Base-by-base conservation (phyloP, 2,797 vertebrate genomes). In the Falco naumanni region DNA sequence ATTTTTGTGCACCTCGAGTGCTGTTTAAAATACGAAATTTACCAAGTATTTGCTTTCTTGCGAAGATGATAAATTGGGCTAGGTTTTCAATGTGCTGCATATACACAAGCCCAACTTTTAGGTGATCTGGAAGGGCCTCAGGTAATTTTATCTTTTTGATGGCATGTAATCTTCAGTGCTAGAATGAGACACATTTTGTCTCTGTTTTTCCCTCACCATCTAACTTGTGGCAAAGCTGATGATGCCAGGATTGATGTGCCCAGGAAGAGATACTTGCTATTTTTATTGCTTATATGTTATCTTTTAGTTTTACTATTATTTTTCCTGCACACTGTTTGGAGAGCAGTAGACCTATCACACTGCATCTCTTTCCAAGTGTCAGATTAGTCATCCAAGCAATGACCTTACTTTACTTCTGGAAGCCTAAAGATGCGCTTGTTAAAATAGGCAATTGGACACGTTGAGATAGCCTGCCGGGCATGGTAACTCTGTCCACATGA, bases 281-380 rank as follows among this genome's bases (percentile, higher is more conserved):
- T 94, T 97, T 97, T 96, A 95, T 94, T 92, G 89, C 93, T 97
- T 96, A 81, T 94, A 64, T 86, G 95, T 96, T 95, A 96, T 92
- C 95, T 95, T 91, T 92, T 92, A 76, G 90, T 90, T 97, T 95
- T 84, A 95, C 90, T 93, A 57, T 95, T 97, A 93, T 96, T 96
- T 95, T 96, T 95, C 61, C 95, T 34, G 59, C 84, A 90, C 48
- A 47, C 53, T 81, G 59, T 89, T 93, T 56, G 84, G 72, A 96
- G 82, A 92, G 79, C 82, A 70, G 92, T 16, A 95, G 83, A 93
- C 85, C 82, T 82, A 87, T 93, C 94, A 91, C 68, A 81, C 65
- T 88, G 90, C 89, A 84, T 92, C 93, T 92, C 90, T 86, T 91
- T 91, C 89, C 37, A 14, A 88, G 89, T 86, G 84, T 76, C 95